Conservation (phyloP, 2,888 invertebrate genomes). For the Heteromurus nitidus region DNA sequence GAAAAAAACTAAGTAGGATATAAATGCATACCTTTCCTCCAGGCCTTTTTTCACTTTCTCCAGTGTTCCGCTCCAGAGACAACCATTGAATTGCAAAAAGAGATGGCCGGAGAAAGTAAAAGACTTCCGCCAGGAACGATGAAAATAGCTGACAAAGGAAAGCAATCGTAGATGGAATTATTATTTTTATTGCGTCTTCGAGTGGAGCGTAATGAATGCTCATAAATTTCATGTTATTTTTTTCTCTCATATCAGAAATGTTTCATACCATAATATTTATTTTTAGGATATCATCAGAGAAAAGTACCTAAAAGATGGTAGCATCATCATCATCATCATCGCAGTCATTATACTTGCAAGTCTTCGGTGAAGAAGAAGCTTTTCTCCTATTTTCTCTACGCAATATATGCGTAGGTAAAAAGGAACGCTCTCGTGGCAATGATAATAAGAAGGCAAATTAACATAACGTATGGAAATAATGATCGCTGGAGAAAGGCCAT, state of each 20-base stretch:
- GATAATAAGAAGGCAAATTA: slow-evolving; percentile 20
- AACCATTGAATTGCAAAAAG: too few species aligned
- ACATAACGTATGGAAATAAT: slow-evolving; percentile 25
- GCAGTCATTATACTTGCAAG: neutral
- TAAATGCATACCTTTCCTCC: neutral
- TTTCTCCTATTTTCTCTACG: neutral
- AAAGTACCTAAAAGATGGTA: neutral
- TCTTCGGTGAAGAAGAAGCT: neutral
- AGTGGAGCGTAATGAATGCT: neutral
- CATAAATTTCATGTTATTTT: slow-evolving; percentile 6
- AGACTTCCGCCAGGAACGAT: slow-evolving; percentile 10
- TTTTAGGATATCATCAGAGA: neutral
- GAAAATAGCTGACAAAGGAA: neutral
- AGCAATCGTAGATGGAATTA: neutral
- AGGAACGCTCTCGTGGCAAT: neutral
- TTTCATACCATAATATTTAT: neutral
- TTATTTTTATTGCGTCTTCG: neutral
- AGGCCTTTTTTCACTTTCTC: neutral
- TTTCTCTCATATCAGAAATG: neutral
- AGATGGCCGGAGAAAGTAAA: neutral
- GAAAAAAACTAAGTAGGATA: neutral
- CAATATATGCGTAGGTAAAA: neutral
- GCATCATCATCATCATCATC: slow-evolving; percentile 19
- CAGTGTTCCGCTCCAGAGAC: too few species aligned
- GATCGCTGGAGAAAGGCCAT: neutral